Conservation (phyloP, 2,113 vertebrate species). For the Otocyon megalotis region DNA sequence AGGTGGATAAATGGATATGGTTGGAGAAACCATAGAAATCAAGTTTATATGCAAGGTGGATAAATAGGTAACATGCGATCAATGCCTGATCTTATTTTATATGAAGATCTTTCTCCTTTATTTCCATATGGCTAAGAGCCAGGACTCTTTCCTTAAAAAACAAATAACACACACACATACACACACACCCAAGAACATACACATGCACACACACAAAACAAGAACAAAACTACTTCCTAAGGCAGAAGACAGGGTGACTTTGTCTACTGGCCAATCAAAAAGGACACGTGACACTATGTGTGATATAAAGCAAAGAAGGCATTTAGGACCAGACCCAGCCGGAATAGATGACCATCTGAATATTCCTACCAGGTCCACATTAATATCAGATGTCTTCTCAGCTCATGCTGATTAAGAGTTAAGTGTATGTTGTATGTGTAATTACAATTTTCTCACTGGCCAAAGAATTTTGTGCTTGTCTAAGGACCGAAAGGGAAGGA, state of each 20-base stretch:
- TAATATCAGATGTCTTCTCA: not conserved
- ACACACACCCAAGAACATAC: not conserved
- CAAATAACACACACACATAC: not conserved
- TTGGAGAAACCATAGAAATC: not conserved
- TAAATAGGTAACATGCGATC: not conserved
- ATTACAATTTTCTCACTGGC: not conserved
- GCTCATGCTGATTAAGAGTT: not conserved
- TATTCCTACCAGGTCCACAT: rapidly evolving
- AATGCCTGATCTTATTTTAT: not conserved
- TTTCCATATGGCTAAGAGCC: not conserved
- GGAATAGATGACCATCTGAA: not conserved
- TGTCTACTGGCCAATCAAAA: not conserved
- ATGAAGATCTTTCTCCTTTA: not conserved
- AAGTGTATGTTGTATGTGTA: not conserved
- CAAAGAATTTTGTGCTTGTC: not conserved
- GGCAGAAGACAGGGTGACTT: not conserved
- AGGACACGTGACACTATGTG: not conserved
- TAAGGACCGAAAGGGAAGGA: not conserved
- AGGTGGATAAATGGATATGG: not conserved
- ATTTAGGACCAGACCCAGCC: not conserved
- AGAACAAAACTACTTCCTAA: not conserved
- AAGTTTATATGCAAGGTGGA: not conserved
- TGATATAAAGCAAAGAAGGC: not conserved
- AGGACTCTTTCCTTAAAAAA: not conserved
- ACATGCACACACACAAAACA: not conserved